Evolutionary conservation across 2,888 invertebrate species (phyloP).

Genomic region (Lucinisca nassula): DNA sequence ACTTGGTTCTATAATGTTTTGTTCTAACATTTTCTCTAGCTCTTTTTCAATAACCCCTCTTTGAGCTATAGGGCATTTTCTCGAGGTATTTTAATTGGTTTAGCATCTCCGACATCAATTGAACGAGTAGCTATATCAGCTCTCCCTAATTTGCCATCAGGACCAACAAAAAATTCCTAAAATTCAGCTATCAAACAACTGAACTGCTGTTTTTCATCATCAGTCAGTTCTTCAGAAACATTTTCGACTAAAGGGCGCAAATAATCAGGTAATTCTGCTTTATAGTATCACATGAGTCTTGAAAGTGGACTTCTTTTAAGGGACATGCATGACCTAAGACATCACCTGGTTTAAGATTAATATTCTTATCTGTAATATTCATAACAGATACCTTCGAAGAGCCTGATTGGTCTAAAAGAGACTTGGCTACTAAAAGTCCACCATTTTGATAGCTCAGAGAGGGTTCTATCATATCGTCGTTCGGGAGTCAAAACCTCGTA

Average conservation of each 20-base stretch:
- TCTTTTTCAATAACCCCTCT: conserved; percentile 25
- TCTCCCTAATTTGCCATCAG: conserved; percentile 22
- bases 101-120: no score
- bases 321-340: not conserved
- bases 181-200: not conserved
- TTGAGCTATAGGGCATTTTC: no score
- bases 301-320: not conserved
- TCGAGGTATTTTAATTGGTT: no score
- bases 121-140: conserved; percentile 15
- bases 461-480: no score
- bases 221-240: no score
- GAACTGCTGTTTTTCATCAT: not conserved
- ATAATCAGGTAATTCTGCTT: not conserved
- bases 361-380: conserved; percentile 7
- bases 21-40: no score
- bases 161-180: conserved; percentile 36
- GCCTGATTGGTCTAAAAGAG: not conserved
- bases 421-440: conserved; percentile 9
- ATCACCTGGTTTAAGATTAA: not conserved
- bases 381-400: conserved; percentile 1
- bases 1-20: conserved; percentile 35
- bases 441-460: not conserved
- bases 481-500: no score
- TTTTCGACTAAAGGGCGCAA: no score
- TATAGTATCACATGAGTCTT: no score